Percentiles rank a stretch among this genome's conserved stretches.
Conservation (phyloP, 1,140 invertebrate genomes). For the Euborellia annulipes region DNA sequence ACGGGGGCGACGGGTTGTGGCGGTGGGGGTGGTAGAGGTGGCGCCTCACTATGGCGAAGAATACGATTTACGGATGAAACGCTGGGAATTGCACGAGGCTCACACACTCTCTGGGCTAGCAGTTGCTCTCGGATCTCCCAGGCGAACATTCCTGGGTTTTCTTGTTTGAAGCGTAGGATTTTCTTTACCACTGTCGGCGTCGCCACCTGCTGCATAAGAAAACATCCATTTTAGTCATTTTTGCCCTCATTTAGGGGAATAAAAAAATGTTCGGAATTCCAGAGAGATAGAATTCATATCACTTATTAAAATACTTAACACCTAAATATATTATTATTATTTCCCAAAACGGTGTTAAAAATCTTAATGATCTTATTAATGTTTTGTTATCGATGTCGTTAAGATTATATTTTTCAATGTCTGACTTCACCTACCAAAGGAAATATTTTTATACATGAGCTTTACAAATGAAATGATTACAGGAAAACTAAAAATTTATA, state of each 20-base stretch:
- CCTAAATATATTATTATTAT: too few species aligned
- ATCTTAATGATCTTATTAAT: too few species aligned
- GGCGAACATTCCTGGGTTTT: conserved; percentile 83
- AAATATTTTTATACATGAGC: too few species aligned
- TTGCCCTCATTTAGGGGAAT: neutral
- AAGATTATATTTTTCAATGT: too few species aligned
- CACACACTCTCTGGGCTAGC: conserved; percentile 66
- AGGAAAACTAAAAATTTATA: too few species aligned
- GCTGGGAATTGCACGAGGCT: conserved; percentile 73
- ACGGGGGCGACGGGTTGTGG: conserved; percentile 31
- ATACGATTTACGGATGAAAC: conserved; percentile 92
- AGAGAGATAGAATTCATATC: too few species aligned
- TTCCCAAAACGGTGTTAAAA: too few species aligned
- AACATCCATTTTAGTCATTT: conserved; percentile 7
- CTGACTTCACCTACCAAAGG: too few species aligned
- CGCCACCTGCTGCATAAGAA: conserved; percentile 67
- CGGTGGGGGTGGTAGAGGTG: conserved; percentile 11
- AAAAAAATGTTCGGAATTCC: too few species aligned
- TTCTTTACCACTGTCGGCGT: conserved; percentile 84
- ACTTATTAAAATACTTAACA: too few species aligned
- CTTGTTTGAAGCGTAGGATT: conserved; percentile 77
- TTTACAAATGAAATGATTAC: too few species aligned
- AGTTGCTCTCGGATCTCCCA: conserved; percentile 85
- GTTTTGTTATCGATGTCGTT: too few species aligned
- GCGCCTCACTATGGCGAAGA: conserved; percentile 62